These are phyloP conservation scores for Macrostomum cliftonense DNA, from an alignment of 2,888 invertebrate species.

Conservation along the genomic window DNA sequence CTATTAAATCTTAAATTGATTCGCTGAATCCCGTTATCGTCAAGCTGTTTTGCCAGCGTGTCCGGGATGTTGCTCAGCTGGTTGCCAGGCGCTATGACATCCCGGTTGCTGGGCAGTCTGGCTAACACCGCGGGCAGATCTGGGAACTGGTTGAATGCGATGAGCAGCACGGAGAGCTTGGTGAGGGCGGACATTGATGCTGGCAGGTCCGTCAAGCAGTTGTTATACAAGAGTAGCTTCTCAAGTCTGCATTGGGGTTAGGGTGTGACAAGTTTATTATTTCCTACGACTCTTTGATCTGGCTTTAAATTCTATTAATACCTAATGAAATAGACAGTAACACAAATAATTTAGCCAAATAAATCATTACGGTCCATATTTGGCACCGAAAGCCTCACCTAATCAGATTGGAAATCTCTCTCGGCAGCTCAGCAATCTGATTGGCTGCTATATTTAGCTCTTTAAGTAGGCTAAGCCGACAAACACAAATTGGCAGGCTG, in stretches of 20 bases:
- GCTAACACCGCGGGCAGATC: conserved; percentile 27
- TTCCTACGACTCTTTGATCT: too few relatives aligned
- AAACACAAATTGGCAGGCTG: conserved; percentile 5
- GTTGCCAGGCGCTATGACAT: conserved; percentile 35
- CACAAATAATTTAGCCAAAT: too few relatives aligned
- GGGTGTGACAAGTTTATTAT: too few relatives aligned
- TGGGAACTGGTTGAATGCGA: conserved; percentile 36
- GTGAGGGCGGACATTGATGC: conserved; percentile 25
- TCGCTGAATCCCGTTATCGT: too few relatives aligned
- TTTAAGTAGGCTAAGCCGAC: conserved; percentile 25
- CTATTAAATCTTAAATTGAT: too few relatives aligned
- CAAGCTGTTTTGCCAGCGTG: too few relatives aligned
- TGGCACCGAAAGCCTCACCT: too few relatives aligned
- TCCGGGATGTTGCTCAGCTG: conserved; percentile 14
- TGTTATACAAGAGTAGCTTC: conserved; percentile 34
- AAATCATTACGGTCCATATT: too few relatives aligned
- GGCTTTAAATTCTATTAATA: too few relatives aligned
- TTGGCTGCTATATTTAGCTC: conserved; percentile 36
- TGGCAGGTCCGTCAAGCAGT: conserved; percentile 26
- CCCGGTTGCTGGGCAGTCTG: conserved; percentile 19
- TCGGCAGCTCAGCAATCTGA: conserved; percentile 29
- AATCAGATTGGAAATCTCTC: conserved; percentile 25
- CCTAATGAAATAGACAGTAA: too few relatives aligned
- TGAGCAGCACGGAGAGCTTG: conserved; percentile 26
- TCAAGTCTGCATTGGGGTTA: conserved; percentile 33